Percentiles rank a stretch among this genome's conserved stretches.
These are phyloP conservation scores for Bambusicola thoracicus DNA, from an alignment of 2,113 vertebrate species.

Conservation along the genomic window DNA sequence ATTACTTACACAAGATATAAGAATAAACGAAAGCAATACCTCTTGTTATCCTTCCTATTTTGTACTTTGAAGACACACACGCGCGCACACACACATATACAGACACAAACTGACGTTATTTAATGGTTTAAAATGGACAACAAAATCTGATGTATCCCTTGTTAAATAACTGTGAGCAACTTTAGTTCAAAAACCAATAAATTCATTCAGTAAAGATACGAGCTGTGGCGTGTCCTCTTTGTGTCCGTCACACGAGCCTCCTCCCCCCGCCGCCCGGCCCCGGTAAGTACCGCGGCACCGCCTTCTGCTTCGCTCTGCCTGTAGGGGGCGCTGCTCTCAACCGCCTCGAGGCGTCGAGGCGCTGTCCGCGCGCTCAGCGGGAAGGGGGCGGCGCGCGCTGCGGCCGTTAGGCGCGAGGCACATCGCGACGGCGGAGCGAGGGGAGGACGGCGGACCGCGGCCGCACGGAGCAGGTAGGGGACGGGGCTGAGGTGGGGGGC, in stretches of 20 bases:
- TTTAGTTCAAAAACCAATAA: slow-evolving; percentile 94
- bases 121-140: slow-evolving; percentile 86
- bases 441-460: too few relatives aligned
- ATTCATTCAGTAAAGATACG: slow-evolving; percentile 88
- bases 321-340: too few relatives aligned
- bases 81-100: slow-evolving; percentile 70
- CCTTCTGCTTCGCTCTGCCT: neutral
- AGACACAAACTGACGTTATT: slow-evolving; percentile 77
- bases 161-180: slow-evolving; percentile 95
- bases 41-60: slow-evolving; percentile 88
- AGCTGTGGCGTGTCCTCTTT: slow-evolving; percentile 70
- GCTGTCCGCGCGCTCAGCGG: too few relatives aligned
- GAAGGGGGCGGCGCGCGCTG: too few relatives aligned
- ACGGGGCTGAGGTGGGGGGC: too few relatives aligned
- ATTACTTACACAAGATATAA: slow-evolving; percentile 79
- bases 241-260: neutral
- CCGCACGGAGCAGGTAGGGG: too few relatives aligned
- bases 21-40: slow-evolving; percentile 93
- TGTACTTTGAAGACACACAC: slow-evolving; percentile 84
- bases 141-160: slow-evolving; percentile 89
- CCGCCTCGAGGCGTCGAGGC: too few relatives aligned
- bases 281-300: neutral
- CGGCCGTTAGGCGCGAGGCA: too few relatives aligned
- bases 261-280: too few relatives aligned
- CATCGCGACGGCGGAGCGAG: too few relatives aligned